These are phyloP conservation scores for Polypterus bichir DNA, from an alignment of 2,113 vertebrate genomes.

Conservation along the genomic window DNA sequence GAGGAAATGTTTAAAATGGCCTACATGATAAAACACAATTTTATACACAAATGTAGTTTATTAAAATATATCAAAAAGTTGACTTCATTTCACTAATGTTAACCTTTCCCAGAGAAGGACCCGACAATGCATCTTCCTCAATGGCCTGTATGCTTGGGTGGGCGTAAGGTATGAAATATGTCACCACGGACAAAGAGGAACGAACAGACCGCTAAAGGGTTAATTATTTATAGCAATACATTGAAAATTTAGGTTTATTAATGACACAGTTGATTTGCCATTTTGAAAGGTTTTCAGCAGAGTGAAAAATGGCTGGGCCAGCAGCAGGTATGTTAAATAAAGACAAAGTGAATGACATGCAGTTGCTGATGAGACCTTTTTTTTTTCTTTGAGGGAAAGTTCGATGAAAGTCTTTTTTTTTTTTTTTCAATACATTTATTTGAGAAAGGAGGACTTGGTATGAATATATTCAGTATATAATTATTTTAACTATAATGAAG, in stretches of 20 bases:
- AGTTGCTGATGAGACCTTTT: conserved; percentile 15
- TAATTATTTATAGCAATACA: conserved; percentile 42
- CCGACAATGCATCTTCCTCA: conserved; percentile 42
- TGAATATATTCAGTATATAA: too few relatives aligned
- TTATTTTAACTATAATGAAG: too few relatives aligned
- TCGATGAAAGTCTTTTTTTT: conserved; percentile 9
- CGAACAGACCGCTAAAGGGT: conserved; percentile 38
- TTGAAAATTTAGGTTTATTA: conserved; percentile 38
- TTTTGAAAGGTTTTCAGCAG: conserved; percentile 21
- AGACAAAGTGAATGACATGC: conserved; percentile 24
- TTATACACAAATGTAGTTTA: not conserved
- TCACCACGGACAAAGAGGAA: conserved; percentile 27
- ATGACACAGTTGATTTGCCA: conserved; percentile 28
- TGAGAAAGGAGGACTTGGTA: not conserved
- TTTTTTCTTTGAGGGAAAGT: conserved; percentile 16
- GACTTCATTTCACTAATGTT: conserved; percentile 15
- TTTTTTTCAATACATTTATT: conserved; percentile 14
- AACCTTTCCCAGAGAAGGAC: conserved; percentile 26
- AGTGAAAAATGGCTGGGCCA: conserved; percentile 24
- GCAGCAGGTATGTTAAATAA: conserved; percentile 31
- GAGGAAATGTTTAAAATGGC: too few relatives aligned
- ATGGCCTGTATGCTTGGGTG: not conserved
- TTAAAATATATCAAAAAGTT: not conserved
- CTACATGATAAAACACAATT: not conserved
- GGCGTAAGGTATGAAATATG: not conserved